Percentiles rank a stretch among this genome's conserved stretches.
phyloP scores from a whole-genome alignment of 2,113 vertebrate species.

The Chiloscyllium plagiosum region DNA sequence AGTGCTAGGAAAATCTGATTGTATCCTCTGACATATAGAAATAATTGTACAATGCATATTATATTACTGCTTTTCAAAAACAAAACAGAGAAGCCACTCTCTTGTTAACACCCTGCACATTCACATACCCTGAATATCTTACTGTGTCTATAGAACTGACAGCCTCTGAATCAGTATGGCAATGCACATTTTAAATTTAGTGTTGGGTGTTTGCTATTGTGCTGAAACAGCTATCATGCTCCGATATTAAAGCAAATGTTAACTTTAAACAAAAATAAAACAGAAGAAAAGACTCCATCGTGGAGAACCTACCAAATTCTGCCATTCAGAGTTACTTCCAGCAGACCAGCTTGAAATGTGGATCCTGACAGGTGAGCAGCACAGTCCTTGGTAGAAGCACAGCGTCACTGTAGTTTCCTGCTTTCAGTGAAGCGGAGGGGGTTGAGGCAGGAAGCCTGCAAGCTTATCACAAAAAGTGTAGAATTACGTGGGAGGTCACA shows the following conservation, averaged over 20 bases:
- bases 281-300: neutral
- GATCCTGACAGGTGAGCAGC: slow-evolving; percentile 20
- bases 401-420: slow-evolving; percentile 26
- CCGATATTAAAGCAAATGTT: neutral
- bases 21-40: neutral
- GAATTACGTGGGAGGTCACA: slow-evolving; percentile 27
- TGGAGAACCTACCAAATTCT: neutral
- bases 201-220: neutral
- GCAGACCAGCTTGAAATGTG: slow-evolving; percentile 23
- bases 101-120: neutral
- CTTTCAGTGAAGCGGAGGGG: slow-evolving; percentile 16
- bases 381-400: neutral
- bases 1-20: neutral
- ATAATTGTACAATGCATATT: neutral
- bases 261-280: neutral
- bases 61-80: neutral
- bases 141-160: neutral
- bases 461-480: slow-evolving; percentile 23
- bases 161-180: neutral
- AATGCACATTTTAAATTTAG: neutral
- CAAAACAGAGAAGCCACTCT: neutral
- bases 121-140: neutral
- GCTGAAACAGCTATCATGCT: neutral
- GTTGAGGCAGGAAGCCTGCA: slow-evolving; percentile 22
- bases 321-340: slow-evolving; percentile 32